A percentile compares a stretch with the other conserved stretches of the same genome.
Conservation (phyloP, 37 sponge, comb jelly and placozoan species). For the Hormiphora californensis region DNA sequence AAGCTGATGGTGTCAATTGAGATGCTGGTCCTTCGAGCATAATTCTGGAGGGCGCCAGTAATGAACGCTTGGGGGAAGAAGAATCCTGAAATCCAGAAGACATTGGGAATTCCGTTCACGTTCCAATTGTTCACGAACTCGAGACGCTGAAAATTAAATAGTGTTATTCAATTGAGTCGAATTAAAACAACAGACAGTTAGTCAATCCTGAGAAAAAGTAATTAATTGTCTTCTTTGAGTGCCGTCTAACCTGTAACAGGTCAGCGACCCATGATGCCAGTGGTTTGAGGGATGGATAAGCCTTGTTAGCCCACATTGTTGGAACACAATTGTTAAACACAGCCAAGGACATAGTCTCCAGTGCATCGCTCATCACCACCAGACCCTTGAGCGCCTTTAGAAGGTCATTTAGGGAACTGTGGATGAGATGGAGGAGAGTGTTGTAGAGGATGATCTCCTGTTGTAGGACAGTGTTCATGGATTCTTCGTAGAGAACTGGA, state of each 20-base stretch:
- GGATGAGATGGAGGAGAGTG: conserved; percentile 67
- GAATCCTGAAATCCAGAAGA: conserved; percentile 96
- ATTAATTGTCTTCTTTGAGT: not conserved
- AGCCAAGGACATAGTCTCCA: conserved; percentile 88
- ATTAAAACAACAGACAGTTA: not conserved
- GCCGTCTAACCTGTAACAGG: conserved; percentile 56
- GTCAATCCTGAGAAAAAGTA: not conserved
- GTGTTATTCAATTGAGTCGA: not conserved
- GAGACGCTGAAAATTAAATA: conserved; percentile 3
- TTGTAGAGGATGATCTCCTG: conserved; percentile 97
- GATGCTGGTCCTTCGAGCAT: conserved; percentile 79
- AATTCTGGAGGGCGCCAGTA: conserved; percentile 98
- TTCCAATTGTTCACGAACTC: conserved; percentile 43
- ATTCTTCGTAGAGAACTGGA: conserved; percentile 93
- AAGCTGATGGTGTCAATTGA: conserved; percentile 92
- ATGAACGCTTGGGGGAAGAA: conserved; percentile 98
- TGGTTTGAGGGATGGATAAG: conserved; percentile 95
- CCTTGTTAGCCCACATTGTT: conserved; percentile 80
- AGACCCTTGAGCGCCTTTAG: conserved; percentile 87
- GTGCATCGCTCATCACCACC: conserved; percentile 87
- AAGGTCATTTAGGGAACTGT: conserved; percentile 68
- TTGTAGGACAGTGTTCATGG: conserved; percentile 94
- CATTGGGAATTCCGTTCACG: conserved; percentile 17
- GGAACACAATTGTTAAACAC: conserved; percentile 87
- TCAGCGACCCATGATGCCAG: conserved; percentile 89